phyloP scores from a whole-genome alignment of 1,140 invertebrate genomes.

The Tetraneura akinire region DNA sequence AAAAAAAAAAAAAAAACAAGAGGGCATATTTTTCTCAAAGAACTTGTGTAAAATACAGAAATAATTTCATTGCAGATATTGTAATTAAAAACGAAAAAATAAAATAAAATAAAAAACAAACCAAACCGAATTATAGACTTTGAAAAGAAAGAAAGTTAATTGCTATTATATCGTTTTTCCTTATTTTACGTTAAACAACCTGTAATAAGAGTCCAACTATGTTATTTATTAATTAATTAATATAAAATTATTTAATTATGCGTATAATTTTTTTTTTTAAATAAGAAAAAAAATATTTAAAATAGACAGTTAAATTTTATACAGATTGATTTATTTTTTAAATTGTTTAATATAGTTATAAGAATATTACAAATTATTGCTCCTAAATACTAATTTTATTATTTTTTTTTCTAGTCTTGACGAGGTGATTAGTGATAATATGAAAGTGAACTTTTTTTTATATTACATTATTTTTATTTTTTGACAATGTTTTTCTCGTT shows the following conservation, averaged over 20 bases:
- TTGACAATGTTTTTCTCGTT: slow-evolving; percentile 45
- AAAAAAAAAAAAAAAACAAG: slow-evolving; percentile 4
- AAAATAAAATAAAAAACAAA: slow-evolving; percentile 19
- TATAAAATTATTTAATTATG: not conserved
- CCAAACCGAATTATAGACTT: not conserved
- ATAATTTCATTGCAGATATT: slow-evolving; percentile 46
- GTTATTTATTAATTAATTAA: not conserved
- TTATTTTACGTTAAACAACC: not conserved
- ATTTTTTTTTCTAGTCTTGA: not conserved
- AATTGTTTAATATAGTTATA: not conserved
- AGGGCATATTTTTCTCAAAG: slow-evolving; percentile 19
- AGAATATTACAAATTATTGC: slow-evolving; percentile 30
- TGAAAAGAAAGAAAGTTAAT: slow-evolving; percentile 31
- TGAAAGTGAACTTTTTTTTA: too few species aligned
- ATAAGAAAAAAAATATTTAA: too few species aligned
- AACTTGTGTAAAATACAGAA: slow-evolving; percentile 40
- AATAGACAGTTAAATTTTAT: too few species aligned
- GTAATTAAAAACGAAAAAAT: slow-evolving; percentile 40
- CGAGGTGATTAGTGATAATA: not conserved
- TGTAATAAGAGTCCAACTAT: not conserved
- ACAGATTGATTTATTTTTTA: too few species aligned
- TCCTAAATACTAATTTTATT: too few species aligned
- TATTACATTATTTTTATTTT: not conserved
- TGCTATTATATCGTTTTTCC: not conserved
- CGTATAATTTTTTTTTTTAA: too few species aligned